Evolutionary conservation across 53 echinoderm and acorn worm species (phyloP).

Genomic region (Mesocentrotus franciscanus): DNA sequence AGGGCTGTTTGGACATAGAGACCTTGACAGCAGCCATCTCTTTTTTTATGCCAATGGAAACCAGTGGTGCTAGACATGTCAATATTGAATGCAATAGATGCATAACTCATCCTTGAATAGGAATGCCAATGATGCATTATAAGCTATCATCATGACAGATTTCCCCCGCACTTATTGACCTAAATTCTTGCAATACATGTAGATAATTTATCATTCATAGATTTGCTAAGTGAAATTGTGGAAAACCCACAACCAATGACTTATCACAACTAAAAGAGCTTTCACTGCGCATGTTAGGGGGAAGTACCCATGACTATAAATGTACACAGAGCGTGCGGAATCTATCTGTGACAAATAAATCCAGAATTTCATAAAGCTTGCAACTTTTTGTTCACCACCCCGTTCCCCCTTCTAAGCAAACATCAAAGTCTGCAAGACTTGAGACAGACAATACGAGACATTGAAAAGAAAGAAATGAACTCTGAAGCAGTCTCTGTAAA

Average conservation of each 20-base stretch:
- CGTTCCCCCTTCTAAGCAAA: constrained; percentile 6
- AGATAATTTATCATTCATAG: background rate
- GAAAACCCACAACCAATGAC: background rate
- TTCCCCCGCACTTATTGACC: background rate
- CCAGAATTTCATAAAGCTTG: background rate
- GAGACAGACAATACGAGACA: constrained; percentile 22
- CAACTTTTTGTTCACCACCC: background rate
- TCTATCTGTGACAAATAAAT: background rate
- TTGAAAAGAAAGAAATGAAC: constrained; percentile 29
- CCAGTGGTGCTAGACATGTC: constrained; percentile 33
- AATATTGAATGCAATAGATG: constrained; percentile 8
- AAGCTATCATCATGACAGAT: background rate
- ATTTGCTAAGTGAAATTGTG: background rate
- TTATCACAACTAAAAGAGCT: background rate
- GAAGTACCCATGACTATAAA: background rate
- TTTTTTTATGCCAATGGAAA: background rate
- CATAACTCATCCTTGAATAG: background rate
- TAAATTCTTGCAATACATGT: background rate
- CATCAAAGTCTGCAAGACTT: background rate
- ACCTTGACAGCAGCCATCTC: constrained; percentile 9
- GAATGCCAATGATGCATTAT: background rate
- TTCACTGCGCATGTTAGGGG: background rate
- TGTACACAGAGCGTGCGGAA: background rate
- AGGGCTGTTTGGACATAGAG: background rate
- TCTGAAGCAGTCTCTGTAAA: background rate